A percentile compares a stretch with the other conserved stretches of the same genome.
These are phyloP conservation scores for Nibea coibor DNA, from an alignment of 2,113 vertebrate species.

Conservation along the genomic window DNA sequence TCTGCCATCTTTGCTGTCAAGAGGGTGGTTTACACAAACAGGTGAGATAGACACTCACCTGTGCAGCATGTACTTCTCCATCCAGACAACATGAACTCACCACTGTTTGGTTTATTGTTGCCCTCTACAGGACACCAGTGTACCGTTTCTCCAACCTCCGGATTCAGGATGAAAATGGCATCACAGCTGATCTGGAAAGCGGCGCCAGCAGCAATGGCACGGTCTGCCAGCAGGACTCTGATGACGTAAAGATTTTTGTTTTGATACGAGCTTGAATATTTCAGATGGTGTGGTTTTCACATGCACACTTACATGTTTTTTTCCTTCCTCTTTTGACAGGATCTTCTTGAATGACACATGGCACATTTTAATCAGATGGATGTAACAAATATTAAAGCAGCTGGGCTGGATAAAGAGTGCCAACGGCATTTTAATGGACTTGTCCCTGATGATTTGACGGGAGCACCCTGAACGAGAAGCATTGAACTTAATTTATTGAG, in stretches of 20 bases:
- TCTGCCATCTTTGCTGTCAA: slow-evolving; percentile 71
- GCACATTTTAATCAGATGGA: slow-evolving; percentile 10
- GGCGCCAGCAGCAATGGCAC: slow-evolving; percentile 71
- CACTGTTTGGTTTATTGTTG: background rate
- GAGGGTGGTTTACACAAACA: slow-evolving; percentile 71
- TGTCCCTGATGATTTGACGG: background rate
- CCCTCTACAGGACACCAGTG: slow-evolving; percentile 66
- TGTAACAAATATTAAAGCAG: background rate
- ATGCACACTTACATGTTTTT: slow-evolving; percentile 9
- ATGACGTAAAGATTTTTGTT: slow-evolving; percentile 70
- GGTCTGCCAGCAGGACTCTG: slow-evolving; percentile 76
- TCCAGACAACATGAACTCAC: background rate
- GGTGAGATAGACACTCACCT: slow-evolving; percentile 62
- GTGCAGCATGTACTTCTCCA: background rate
- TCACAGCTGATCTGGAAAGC: slow-evolving; percentile 54
- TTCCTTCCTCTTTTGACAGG: slow-evolving; percentile 63
- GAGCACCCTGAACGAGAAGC: slow-evolving; percentile 7
- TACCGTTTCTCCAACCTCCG: slow-evolving; percentile 85
- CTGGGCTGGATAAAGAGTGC: slow-evolving; percentile 26
- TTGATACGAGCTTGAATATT: background rate
- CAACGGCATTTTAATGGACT: slow-evolving; percentile 25
- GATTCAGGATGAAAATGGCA: slow-evolving; percentile 69
- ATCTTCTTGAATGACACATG: slow-evolving; percentile 77
- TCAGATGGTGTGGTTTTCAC: background rate
- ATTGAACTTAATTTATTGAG: slow-evolving; percentile 67